Percentiles rank a stretch among this genome's conserved stretches.
Evolutionary conservation across 1,140 invertebrate genomes (phyloP).

Genomic region (Stenopsyche tienmushanensis): DNA sequence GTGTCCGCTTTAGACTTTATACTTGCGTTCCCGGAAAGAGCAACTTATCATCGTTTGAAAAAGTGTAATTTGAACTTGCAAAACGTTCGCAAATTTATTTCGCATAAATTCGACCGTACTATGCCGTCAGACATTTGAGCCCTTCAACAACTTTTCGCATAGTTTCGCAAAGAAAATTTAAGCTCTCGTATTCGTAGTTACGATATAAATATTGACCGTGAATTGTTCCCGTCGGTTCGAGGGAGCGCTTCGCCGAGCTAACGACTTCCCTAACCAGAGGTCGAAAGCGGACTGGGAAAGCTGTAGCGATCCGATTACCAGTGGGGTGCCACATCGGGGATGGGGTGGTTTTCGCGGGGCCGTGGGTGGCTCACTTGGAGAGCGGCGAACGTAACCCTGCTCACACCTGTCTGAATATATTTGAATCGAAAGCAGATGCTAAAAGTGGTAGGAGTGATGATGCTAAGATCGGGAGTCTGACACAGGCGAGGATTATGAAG

Average conservation of each 20-base stretch:
- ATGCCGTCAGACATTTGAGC: no score
- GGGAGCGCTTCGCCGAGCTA: background rate
- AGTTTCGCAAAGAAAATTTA: no score
- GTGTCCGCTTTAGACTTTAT: no score
- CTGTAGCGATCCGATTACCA: background rate
- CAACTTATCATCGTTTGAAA: no score
- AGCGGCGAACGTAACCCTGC: conserved; percentile 2
- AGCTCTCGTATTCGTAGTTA: no score
- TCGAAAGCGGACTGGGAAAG: conserved; percentile 4
- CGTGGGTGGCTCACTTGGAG: background rate
- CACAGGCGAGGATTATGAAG: background rate
- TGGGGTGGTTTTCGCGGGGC: background rate
- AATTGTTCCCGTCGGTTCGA: background rate
- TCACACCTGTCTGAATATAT: conserved; percentile 14
- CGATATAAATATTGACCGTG: conserved; percentile 1
- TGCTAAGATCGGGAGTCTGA: background rate
- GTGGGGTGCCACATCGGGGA: background rate
- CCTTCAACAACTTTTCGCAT: no score
- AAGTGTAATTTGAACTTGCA: no score
- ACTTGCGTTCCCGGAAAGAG: no score
- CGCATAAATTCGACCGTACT: no score
- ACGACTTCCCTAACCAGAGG: background rate
- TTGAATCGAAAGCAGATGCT: conserved; percentile 6
- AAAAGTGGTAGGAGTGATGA: background rate
- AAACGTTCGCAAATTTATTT: no score